Percentiles rank a stretch among this genome's conserved stretches.
phyloP scores from a whole-genome alignment of 2,113 vertebrate genomes.

The Phoenicopterus ruber region DNA sequence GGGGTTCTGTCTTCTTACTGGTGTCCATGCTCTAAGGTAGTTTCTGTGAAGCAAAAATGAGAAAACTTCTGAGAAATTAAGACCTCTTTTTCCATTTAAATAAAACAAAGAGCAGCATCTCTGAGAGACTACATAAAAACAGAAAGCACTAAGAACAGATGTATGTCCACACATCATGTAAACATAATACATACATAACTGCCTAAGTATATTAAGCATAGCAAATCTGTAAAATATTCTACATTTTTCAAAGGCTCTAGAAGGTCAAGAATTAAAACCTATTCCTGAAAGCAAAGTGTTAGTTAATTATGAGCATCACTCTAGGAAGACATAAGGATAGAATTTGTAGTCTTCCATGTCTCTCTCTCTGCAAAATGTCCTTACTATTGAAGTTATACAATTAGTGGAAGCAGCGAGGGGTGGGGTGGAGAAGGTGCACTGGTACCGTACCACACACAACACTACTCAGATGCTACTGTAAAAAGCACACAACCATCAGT shows the following conservation, averaged over 20 bases:
- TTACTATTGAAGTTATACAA: background rate
- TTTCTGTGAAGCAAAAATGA: slow-evolving; percentile 38
- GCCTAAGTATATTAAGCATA: background rate
- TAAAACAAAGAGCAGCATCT: background rate
- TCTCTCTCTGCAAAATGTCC: background rate
- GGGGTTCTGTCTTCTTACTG: slow-evolving; percentile 74
- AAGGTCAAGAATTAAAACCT: background rate
- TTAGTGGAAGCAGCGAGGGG: background rate
- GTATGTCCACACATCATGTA: background rate
- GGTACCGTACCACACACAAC: background rate
- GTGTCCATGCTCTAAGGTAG: slow-evolving; percentile 70
- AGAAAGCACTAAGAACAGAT: background rate
- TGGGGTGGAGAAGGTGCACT: background rate
- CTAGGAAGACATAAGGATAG: background rate
- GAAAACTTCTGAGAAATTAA: background rate
- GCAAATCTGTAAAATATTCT: background rate
- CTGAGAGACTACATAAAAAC: background rate
- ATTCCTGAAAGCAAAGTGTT: background rate
- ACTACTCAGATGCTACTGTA: background rate
- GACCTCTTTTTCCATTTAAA: background rate
- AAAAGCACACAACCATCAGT: background rate
- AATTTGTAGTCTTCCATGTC: background rate
- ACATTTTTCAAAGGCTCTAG: background rate
- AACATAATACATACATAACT: background rate
- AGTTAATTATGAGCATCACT: background rate